Base-by-base conservation (phyloP, 2,797 vertebrate species). In the Pangasius mekongensis region DNA sequence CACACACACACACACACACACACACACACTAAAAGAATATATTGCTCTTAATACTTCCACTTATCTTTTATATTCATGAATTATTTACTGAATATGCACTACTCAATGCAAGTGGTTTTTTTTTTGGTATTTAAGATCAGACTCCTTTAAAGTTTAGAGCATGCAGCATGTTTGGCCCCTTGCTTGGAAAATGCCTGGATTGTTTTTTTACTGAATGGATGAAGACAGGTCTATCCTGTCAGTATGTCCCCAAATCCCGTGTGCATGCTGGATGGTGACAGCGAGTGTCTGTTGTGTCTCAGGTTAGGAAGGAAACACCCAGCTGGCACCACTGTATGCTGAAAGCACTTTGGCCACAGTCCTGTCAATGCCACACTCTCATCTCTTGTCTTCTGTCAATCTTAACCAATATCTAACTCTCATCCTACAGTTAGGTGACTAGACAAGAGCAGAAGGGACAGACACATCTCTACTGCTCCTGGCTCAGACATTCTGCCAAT, bases 401-500 rank as follows among this genome's bases (percentile, higher is more conserved):
- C 88, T 86, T 67, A 56, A 52, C 20, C n/a, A 88, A 56, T 27
- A 66, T 64, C 84, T 87, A 71, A 87, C 82, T 62, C 18, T 82
- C 81, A 54, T 87, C 82, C 67, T 71, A 16, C 33, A 60, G 69
- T 71, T 58, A 87, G 3, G 84, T 92, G 91, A 93, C 67, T 36
- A 73, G 87, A 90, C 39, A 89, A 27, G 93, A 93, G 89, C 66
- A 88, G 67, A 93, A 78, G 86, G 87, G 94, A 95, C 93, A 93
- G 91, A 94, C 92, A 90, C 89, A 86, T 88, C 93, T 80, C 67
- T 86, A 88, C 92, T 92, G 93, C 92, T 92, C n/a, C 14, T 36
- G 2, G 56, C 56, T 54, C 13, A 52, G 14, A 78, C 16, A 30
- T 33, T 78, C 16, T 33, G 47, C 7, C n/a, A 82, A n/a, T 82